Percentiles rank a stretch among this genome's conserved stretches.
Evolutionary conservation across 2,113 vertebrate species (phyloP).

Genomic region (Colistium nudipinnis): DNA sequence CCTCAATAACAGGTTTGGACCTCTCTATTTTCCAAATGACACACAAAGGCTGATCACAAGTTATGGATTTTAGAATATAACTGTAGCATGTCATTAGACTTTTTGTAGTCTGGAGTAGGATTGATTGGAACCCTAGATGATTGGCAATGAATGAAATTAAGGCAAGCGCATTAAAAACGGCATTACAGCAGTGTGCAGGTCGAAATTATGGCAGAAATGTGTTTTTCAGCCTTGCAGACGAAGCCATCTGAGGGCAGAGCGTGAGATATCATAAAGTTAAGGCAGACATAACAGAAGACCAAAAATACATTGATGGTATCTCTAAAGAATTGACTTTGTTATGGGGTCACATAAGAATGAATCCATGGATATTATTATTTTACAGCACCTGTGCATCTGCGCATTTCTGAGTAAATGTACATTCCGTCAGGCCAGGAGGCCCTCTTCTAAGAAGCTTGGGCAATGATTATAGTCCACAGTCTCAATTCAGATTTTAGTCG

Average conservation of each 20-base stretch:
- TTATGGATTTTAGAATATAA: background rate
- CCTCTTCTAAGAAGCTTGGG: slow-evolving; percentile 4
- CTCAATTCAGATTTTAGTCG: slow-evolving; percentile 58
- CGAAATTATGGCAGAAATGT: no score
- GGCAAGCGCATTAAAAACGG: background rate
- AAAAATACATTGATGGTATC: background rate
- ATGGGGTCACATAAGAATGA: background rate
- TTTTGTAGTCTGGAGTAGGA: background rate
- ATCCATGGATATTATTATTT: slow-evolving; percentile 4
- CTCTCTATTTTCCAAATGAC: background rate
- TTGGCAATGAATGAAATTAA: background rate
- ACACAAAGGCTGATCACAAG: background rate
- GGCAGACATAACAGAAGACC: no score
- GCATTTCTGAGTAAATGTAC: slow-evolving; percentile 28
- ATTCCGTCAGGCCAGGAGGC: background rate
- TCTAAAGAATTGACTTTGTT: background rate
- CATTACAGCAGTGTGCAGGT: no score
- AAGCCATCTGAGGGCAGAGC: no score
- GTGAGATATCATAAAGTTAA: no score
- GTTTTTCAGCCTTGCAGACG: no score
- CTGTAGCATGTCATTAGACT: background rate
- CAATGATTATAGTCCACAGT: slow-evolving; percentile 36
- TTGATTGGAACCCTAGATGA: background rate
- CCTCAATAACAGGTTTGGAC: background rate
- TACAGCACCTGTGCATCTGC: background rate